Conservation (phyloP, 1,140 invertebrate genomes). For the Pseudachorutes palmiensis region DNA sequence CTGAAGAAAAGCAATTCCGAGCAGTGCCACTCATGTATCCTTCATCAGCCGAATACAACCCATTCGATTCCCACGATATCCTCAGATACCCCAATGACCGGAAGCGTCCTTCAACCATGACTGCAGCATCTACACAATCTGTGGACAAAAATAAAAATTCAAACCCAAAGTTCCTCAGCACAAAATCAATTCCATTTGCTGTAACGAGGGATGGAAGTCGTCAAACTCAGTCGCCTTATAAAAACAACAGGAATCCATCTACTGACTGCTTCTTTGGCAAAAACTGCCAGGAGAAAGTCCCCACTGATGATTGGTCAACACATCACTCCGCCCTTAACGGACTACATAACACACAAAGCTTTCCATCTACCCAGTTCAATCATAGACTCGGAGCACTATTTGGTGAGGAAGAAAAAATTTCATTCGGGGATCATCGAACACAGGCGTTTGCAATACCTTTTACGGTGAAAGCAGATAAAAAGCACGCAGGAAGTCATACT, state of each 20-base stretch:
- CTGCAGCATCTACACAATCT: background rate
- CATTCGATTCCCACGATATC: background rate
- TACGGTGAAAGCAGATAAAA: background rate
- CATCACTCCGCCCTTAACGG: background rate
- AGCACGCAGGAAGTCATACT: background rate
- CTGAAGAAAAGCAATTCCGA: background rate
- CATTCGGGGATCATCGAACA: background rate
- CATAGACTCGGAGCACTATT: background rate
- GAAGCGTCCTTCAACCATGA: background rate
- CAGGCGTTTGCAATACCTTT: background rate
- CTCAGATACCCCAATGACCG: background rate
- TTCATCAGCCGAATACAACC: background rate
- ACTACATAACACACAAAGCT: background rate
- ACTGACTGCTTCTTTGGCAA: slow-evolving; percentile 17
- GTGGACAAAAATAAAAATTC: background rate
- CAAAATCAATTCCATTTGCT: background rate
- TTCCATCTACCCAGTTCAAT: background rate
- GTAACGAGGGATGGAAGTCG: background rate
- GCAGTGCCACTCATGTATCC: background rate
- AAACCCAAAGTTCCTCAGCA: background rate
- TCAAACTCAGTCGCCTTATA: background rate
- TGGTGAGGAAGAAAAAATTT: background rate
- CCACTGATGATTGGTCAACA: slow-evolving; percentile 21
- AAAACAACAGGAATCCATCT: background rate
- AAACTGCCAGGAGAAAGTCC: slow-evolving; percentile 7